phyloP scores from a whole-genome alignment of 2,888 invertebrate genomes.

The Allygus modestus region DNA sequence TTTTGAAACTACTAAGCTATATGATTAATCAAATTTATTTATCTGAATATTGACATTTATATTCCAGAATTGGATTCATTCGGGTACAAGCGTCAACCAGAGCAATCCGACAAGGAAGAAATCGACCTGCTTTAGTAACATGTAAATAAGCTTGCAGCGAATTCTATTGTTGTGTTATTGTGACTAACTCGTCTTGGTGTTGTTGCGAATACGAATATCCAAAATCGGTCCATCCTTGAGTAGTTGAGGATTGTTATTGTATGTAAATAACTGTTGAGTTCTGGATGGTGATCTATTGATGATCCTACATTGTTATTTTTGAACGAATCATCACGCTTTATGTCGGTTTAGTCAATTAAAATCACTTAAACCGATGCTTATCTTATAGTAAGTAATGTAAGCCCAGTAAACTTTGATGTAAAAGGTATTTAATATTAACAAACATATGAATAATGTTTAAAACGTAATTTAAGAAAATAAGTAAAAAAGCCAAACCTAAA shows the following conservation, averaged over 20 bases:
- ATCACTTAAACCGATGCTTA: not conserved
- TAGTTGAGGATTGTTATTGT: not conserved
- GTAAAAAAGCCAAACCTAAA: too few relatives aligned
- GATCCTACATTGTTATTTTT: not conserved
- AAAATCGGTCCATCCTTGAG: not conserved
- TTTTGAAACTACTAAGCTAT: too few relatives aligned
- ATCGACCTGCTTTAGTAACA: slow-evolving; percentile 16
- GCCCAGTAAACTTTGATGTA: too few relatives aligned
- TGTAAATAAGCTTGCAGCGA: not conserved
- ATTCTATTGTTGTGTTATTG: not conserved
- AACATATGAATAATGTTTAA: too few relatives aligned
- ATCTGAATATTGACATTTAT: too few relatives aligned
- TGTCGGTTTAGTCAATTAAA: not conserved
- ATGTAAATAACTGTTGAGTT: slow-evolving; percentile 6
- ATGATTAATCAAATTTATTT: too few relatives aligned
- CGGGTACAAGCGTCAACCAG: slow-evolving; percentile 48
- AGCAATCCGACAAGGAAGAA: slow-evolving; percentile 6
- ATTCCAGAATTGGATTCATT: slow-evolving; percentile 61
- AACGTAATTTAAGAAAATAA: too few relatives aligned
- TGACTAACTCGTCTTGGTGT: not conserved
- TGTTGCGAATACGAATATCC: not conserved
- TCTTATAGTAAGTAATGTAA: too few relatives aligned
- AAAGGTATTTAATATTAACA: too few relatives aligned
- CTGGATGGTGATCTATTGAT: not conserved
- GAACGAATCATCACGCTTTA: slow-evolving; percentile 1